Conservation (phyloP, 2,888 invertebrate genomes). For the Ceraclea dissimilis region DNA sequence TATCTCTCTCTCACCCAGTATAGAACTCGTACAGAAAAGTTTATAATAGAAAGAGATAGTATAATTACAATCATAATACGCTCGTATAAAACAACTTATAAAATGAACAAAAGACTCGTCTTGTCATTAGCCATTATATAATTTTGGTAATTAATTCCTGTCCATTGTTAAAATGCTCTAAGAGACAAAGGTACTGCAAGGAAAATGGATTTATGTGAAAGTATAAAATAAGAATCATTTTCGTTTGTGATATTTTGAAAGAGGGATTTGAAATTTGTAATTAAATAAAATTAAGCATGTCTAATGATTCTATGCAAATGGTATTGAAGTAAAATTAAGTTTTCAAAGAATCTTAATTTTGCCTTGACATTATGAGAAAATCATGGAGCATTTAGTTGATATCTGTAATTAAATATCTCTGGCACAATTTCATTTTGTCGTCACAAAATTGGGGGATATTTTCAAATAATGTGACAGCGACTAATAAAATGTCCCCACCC, state of each 20-base stretch:
- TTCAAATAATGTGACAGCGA: slow-evolving; percentile 49
- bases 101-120: slow-evolving; percentile 26
- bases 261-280: slow-evolving; percentile 24
- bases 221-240: slow-evolving; percentile 1
- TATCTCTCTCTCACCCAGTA: slow-evolving; percentile 7
- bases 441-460: slow-evolving; percentile 46
- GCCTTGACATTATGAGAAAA: slow-evolving; percentile 21
- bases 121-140: slow-evolving; percentile 27
- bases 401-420: slow-evolving; percentile 23
- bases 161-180: slow-evolving; percentile 8
- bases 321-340: slow-evolving; percentile 25
- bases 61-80: not conserved
- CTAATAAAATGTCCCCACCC: not conserved
- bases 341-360: slow-evolving; percentile 26
- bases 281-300: slow-evolving; percentile 27
- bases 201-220: slow-evolving; percentile 8
- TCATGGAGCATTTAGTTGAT: slow-evolving; percentile 16
- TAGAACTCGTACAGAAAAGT: not conserved
- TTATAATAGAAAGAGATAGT: not conserved
- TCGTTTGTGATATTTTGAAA: slow-evolving; percentile 1
- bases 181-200: slow-evolving; percentile 2
- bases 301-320: slow-evolving; percentile 23
- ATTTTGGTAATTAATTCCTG: slow-evolving; percentile 26
- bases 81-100: slow-evolving; percentile 14
- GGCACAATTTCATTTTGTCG: slow-evolving; percentile 19